Evolutionary conservation across 2,888 invertebrate species (phyloP).

Genomic region (Latrodectus elegans): DNA sequence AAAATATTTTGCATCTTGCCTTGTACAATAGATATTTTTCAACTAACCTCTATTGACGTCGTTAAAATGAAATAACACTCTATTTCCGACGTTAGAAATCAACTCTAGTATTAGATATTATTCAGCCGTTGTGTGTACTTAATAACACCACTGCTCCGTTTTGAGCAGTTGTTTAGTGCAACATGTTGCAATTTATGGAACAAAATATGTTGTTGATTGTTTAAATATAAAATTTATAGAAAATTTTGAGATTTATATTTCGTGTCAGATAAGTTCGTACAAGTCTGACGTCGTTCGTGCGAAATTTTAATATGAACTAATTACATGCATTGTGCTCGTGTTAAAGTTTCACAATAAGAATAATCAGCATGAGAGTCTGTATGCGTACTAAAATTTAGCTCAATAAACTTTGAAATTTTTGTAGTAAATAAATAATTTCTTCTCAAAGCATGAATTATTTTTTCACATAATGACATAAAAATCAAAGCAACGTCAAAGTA

Average conservation of each 20-base stretch:
- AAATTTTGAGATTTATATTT: conserved; percentile 62
- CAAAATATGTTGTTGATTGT: conserved; percentile 60
- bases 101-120: conserved; percentile 52
- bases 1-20: conserved; percentile 42
- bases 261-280: conserved; percentile 35
- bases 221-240: conserved; percentile 67
- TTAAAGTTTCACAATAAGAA: conserved; percentile 55
- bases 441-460: conserved; percentile 20
- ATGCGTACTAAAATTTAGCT: conserved; percentile 60
- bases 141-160: conserved; percentile 44
- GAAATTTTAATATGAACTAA: conserved; percentile 61
- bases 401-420: conserved; percentile 65
- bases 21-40: conserved; percentile 47
- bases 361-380: conserved; percentile 59
- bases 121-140: conserved; percentile 56
- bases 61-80: conserved; percentile 51
- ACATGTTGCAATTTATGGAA: conserved; percentile 57
- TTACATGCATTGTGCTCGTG: conserved; percentile 56
- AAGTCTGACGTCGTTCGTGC: conserved; percentile 27
- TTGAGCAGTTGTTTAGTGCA: conserved; percentile 59
- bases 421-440: conserved; percentile 59
- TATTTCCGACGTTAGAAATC: conserved; percentile 63
- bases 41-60: conserved; percentile 53
- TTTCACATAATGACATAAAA: conserved; percentile 6
- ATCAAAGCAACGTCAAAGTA: not conserved